Conservation (phyloP, 2,113 vertebrate species). For the Silurus asotus region DNA sequence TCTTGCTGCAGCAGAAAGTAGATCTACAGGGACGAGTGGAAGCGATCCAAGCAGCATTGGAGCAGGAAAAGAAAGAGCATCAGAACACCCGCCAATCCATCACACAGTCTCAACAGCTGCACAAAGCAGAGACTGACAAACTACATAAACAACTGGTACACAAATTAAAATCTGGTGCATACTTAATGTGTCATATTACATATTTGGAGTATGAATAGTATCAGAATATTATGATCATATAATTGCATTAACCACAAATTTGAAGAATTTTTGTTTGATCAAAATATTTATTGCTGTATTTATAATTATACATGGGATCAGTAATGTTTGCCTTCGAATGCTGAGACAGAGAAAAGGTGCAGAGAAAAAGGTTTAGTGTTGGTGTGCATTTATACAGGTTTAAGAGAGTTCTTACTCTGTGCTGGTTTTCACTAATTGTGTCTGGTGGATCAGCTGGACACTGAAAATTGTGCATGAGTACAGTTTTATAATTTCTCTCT, state of each 20-base stretch:
- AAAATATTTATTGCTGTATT: background rate
- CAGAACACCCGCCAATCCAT: slow-evolving; percentile 77
- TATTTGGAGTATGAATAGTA: background rate
- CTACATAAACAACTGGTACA: slow-evolving; percentile 78
- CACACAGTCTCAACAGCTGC: slow-evolving; percentile 80
- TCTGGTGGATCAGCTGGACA: background rate
- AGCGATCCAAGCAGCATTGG: slow-evolving; percentile 68
- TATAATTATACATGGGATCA: background rate
- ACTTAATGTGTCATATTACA: background rate
- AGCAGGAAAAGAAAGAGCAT: slow-evolving; percentile 82
- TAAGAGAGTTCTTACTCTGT: background rate
- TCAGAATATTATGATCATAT: background rate
- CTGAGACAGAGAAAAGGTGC: background rate
- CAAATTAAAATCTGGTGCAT: background rate
- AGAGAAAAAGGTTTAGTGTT: background rate
- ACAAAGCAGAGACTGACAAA: slow-evolving; percentile 75
- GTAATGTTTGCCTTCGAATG: background rate
- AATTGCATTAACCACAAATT: background rate
- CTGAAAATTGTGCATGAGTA: background rate
- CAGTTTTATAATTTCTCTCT: background rate
- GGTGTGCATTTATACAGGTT: background rate
- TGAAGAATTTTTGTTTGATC: background rate
- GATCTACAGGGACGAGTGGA: slow-evolving; percentile 86
- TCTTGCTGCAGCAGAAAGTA: slow-evolving; percentile 95
- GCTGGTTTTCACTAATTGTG: background rate